Conservation (phyloP, 2,888 invertebrate species). For the Mesorhabditis spiculigera region DNA sequence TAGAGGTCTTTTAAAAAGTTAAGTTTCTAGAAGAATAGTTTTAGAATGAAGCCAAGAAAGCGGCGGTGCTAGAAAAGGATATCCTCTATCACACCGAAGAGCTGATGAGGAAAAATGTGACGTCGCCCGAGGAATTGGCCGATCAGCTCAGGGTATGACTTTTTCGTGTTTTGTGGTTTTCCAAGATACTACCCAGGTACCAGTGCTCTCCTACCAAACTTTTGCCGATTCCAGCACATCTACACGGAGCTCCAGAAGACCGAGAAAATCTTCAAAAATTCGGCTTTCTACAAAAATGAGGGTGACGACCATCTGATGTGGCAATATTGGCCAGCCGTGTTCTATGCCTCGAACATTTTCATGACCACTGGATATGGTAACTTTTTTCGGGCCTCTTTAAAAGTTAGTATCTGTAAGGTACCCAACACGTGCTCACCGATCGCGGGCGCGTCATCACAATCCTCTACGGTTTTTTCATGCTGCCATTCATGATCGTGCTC, state of each 20-base stretch:
- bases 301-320: background rate
- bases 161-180: background rate
- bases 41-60: background rate
- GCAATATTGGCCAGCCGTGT: background rate
- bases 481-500: background rate
- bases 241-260: constrained; percentile 1
- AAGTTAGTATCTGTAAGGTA: background rate
- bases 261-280: background rate
- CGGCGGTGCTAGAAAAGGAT: background rate
- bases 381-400: background rate
- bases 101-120: background rate
- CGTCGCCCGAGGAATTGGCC: background rate
- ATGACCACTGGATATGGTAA: background rate
- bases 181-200: too few relatives aligned
- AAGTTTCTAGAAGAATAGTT: constrained; percentile 1
- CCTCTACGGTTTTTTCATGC: background rate
- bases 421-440: background rate
- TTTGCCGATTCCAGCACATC: background rate
- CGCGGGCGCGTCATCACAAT: constrained; percentile 1
- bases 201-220: too few relatives aligned
- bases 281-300: background rate
- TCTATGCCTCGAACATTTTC: constrained; percentile 1
- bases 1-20: background rate
- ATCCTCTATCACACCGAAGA: background rate
- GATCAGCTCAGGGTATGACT: background rate